Base-by-base conservation (phyloP, 1,140 invertebrate genomes). In the Bombus balteatus region DNA sequence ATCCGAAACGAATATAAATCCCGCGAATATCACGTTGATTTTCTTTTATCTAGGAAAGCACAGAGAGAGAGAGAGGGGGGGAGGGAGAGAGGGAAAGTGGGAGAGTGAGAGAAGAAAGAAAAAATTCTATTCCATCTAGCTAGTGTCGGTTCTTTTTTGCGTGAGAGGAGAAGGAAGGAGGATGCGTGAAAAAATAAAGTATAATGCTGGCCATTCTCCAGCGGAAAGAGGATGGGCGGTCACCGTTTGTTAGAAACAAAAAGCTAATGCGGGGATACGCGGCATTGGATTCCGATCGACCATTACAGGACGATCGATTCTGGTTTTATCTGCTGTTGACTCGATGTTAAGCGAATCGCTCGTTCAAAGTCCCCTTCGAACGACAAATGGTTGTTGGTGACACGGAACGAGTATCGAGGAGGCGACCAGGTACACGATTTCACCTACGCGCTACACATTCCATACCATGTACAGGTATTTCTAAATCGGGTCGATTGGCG, bases 291-390 rank as follows among this genome's bases (percentile, higher is more conserved):
- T 87, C 81, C 87, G 74, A 91, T 89, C 81, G 84, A 66, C 78
- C 87, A 89, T 90, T 87, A 88, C 74, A 79, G 65, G 71, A 37
- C 81, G 87, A 91, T 91, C 87, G 90, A 91, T 91, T 81, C 89
- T 83, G 85, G 83, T 89, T 91, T 88, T 91, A 91, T 91, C 87
- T 91, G 87, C 71, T 89, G 89, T 91, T 91, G 89, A 91, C 89
- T 91, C 90, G 84, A 90, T 90, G 89, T 88, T 90, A 88, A 91
- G 87, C 87, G 90, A 91, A 88, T 90, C 81, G 87, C 66, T 81
- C 81, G 80, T 84, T 86, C 82, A 78, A 88, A 85, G 53, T 77
- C 66, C 81, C 62, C 66, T 43, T 71, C 72, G 65, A 81, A 85
- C 85, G 89, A 90, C 76, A 90, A 90, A 90, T 90, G 88, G 86